These are phyloP conservation scores for Mythimna albipuncta DNA, from an alignment of 2,888 invertebrate genomes.

Conservation along the genomic window DNA sequence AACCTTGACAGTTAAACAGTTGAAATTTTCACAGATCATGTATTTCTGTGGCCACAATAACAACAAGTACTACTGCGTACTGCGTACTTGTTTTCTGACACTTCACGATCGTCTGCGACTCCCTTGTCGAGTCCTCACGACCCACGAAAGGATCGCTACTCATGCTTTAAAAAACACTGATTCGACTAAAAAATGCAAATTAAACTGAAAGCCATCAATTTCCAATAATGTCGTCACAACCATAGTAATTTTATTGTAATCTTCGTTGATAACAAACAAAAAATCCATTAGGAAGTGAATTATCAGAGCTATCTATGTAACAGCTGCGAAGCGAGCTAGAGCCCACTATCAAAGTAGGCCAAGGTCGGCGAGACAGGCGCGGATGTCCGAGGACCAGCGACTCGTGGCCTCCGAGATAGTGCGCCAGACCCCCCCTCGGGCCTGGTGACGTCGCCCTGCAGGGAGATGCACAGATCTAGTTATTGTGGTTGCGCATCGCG, in stretches of 20 bases:
- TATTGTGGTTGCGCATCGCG: constrained; percentile 63
- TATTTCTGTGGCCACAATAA: too few species aligned
- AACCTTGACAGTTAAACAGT: too few species aligned
- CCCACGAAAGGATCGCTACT: too few species aligned
- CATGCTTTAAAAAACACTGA: too few species aligned
- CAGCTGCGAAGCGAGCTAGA: constrained; percentile 74
- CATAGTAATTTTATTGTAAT: constrained; percentile 40
- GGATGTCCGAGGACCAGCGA: constrained; percentile 72
- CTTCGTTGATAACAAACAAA: constrained; percentile 53
- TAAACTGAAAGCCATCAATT: constrained; percentile 9
- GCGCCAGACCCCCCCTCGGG: constrained; percentile 64
- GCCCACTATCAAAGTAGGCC: constrained; percentile 83
- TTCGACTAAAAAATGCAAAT: constrained; percentile 7
- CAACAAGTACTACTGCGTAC: too few species aligned
- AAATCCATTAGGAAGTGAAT: constrained; percentile 80
- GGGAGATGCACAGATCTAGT: constrained; percentile 68
- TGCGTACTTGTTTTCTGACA: too few species aligned
- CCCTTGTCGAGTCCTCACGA: too few species aligned
- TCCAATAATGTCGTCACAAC: constrained; percentile 35
- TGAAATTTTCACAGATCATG: too few species aligned
- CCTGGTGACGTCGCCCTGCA: constrained; percentile 52
- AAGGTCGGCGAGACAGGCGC: constrained; percentile 76
- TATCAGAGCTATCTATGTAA: constrained; percentile 74
- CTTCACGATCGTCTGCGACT: too few species aligned
- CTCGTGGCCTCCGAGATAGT: constrained; percentile 74